Percentiles rank a stretch among this genome's conserved stretches.
Evolutionary conservation across 2,113 vertebrate species (phyloP).

Genomic region (Corythaeola cristata): DNA sequence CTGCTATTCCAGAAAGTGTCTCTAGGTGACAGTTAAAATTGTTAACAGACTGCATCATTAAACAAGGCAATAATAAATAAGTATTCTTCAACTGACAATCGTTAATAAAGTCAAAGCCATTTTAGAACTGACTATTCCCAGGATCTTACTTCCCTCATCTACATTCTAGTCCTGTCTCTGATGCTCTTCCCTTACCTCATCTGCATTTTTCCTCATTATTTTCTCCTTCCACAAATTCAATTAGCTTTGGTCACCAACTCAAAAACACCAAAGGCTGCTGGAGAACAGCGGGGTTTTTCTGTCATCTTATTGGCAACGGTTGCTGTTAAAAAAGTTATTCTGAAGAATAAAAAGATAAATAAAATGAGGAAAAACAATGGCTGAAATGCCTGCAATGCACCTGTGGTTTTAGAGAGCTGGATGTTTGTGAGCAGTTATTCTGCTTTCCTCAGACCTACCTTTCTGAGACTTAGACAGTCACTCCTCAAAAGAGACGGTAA

Average conservation of each 20-base stretch:
- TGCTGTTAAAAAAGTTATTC: not conserved
- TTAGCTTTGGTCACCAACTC: constrained; percentile 18
- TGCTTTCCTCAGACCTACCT: not conserved
- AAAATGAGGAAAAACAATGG: not conserved
- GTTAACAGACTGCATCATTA: not conserved
- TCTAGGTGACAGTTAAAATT: not conserved
- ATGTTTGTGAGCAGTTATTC: not conserved
- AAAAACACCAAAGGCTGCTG: not conserved
- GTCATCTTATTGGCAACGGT: not conserved
- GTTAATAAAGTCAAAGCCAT: not conserved
- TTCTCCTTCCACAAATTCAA: constrained; percentile 5
- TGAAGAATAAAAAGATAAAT: not conserved
- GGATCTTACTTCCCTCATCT: not conserved
- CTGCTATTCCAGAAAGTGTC: not conserved
- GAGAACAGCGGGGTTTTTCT: not conserved
- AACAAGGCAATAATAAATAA: not conserved
- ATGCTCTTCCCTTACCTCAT: not conserved
- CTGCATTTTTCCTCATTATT: constrained; percentile 44
- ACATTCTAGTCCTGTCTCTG: not conserved
- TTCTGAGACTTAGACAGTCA: not conserved
- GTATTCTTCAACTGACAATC: not conserved
- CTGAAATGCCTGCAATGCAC: not conserved
- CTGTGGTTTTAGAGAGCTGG: not conserved
- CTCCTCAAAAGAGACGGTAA: not conserved
- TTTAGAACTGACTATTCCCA: not conserved